phyloP scores from a whole-genome alignment of 2,113 vertebrate species.

The Hylia prasina region DNA sequence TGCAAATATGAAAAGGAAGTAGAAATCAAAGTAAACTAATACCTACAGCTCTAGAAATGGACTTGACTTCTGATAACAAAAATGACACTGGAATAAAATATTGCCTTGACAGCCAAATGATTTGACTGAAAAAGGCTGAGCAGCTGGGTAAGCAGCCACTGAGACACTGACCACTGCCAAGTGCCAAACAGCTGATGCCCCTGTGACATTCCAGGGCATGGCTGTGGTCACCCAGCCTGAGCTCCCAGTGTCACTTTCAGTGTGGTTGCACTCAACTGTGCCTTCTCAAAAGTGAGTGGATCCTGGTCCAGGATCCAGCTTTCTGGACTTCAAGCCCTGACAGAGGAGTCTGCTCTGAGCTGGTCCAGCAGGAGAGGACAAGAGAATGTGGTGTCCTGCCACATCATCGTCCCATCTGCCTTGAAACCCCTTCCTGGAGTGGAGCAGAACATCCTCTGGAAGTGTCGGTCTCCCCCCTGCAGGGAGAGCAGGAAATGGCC shows the following conservation, averaged over 20 bases:
- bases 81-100: not conserved
- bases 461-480: not conserved
- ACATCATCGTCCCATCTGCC: not conserved
- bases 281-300: not conserved
- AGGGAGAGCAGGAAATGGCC: not conserved
- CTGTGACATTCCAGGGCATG: not conserved
- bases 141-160: fast-evolving
- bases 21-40: not conserved
- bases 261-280: fast-evolving
- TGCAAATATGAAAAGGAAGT: not conserved
- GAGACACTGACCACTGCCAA: not conserved
- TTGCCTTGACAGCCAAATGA: not conserved
- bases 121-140: not conserved
- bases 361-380: not conserved
- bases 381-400: not conserved
- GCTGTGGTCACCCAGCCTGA: not conserved
- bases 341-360: not conserved
- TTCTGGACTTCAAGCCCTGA: not conserved
- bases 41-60: not conserved
- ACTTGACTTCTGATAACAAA: not conserved
- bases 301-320: not conserved
- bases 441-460: not conserved
- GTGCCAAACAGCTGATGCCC: fast-evolving
- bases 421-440: not conserved
- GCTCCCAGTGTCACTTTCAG: not conserved